phyloP scores from a whole-genome alignment of 2,113 vertebrate genomes.

The Grallaria varia region DNA sequence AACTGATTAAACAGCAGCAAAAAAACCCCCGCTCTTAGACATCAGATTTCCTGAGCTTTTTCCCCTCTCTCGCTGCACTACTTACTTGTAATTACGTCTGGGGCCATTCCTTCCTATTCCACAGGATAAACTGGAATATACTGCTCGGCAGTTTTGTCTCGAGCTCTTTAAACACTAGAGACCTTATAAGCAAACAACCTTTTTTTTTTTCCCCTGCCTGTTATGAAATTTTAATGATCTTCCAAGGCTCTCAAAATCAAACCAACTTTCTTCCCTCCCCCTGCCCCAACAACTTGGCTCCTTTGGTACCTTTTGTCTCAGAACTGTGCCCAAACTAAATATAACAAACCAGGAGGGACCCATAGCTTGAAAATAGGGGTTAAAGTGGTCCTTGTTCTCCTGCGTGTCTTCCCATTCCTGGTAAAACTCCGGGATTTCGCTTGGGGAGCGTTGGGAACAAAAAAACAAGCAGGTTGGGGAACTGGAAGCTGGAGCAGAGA shows the following conservation, averaged over 20 bases:
- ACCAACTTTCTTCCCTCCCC: slow-evolving; percentile 22
- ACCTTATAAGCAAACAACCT: background rate
- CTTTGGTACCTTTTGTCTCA: slow-evolving; percentile 46
- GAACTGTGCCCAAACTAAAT: slow-evolving; percentile 51
- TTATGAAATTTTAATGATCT: slow-evolving; percentile 27
- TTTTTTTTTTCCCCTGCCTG: background rate
- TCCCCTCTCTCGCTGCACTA: slow-evolving; percentile 38
- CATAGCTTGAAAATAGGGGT: background rate
- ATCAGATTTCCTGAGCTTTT: slow-evolving; percentile 68
- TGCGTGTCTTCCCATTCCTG: background rate
- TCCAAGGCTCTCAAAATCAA: background rate
- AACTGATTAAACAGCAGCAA: background rate
- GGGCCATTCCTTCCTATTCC: slow-evolving; percentile 73
- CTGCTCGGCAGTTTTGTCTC: slow-evolving; percentile 45
- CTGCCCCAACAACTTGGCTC: slow-evolving; percentile 23
- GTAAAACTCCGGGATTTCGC: background rate
- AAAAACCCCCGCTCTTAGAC: background rate
- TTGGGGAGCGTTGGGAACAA: background rate
- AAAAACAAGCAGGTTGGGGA: background rate
- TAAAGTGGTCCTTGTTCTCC: slow-evolving; percentile 18
- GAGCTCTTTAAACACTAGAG: slow-evolving; percentile 23
- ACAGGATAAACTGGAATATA: slow-evolving; percentile 56
- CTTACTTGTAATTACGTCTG: slow-evolving; percentile 74
- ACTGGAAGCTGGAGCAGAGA: background rate
- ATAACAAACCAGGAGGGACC: background rate